A percentile compares a stretch with the other conserved stretches of the same genome.
Evolutionary conservation across 2,113 vertebrate genomes (phyloP).

Genomic region (Camarhynchus parvulus): DNA sequence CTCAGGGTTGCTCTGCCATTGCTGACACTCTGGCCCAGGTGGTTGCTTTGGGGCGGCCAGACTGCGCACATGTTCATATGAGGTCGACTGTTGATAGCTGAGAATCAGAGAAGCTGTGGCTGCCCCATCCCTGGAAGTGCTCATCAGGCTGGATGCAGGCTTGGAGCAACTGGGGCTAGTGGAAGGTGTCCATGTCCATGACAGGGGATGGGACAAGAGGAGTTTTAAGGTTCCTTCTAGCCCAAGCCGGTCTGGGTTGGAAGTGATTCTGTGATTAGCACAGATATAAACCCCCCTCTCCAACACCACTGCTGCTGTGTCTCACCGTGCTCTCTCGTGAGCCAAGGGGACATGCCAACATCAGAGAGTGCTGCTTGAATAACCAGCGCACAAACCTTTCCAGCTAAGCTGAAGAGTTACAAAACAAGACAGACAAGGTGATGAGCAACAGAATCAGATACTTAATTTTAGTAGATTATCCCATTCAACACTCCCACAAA

Average conservation of each 20-base stretch:
- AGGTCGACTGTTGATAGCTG: not conserved
- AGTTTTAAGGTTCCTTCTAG: not conserved
- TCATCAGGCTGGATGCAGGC: not conserved
- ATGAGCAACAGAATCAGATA: not conserved
- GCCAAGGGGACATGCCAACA: not conserved
- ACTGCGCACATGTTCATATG: not conserved
- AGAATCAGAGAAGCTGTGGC: not conserved
- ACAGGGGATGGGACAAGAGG: not conserved
- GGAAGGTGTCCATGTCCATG: fast-evolving
- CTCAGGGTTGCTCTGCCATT: not conserved
- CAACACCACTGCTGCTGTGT: not conserved
- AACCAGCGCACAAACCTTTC: not conserved
- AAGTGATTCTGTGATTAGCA: not conserved
- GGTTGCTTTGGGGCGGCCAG: not conserved
- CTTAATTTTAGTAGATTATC: not conserved
- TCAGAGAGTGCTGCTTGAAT: not conserved
- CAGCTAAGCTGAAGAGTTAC: not conserved
- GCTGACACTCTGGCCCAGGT: too few relatives aligned
- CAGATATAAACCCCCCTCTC: not conserved
- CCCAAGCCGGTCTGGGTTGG: not conserved
- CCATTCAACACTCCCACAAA: not conserved
- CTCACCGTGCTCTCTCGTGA: not conserved
- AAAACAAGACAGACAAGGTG: not conserved
- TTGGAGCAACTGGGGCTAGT: not conserved
- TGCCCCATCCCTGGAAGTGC: not conserved